Evolutionary conservation across 2,113 vertebrate genomes (phyloP), one percentile per base, ranked within the genome.

Genomic region (Brienomyrus brachyistius): DNA sequence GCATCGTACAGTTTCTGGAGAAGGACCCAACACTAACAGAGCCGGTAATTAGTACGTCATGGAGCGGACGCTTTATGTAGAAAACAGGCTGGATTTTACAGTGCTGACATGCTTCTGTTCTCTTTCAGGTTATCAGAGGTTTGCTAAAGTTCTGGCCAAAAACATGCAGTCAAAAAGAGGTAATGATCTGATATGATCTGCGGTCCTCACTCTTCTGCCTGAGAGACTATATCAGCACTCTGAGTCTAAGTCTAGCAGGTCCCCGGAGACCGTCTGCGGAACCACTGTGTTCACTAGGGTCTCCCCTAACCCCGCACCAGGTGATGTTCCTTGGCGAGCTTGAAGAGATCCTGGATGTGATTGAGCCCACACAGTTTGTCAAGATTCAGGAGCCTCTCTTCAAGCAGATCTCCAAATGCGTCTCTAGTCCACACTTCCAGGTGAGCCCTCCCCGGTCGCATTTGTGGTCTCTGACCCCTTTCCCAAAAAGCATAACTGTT

Each of bases 1-100:
- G 98, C 95, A 99, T 99, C 98, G 98, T 99, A 97, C 98, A 99
- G 94, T 99, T 99, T 96, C 96, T 99, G 95, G 98, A 99, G 97
- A 99, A 99, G 96, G 98, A 99, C 93, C 98, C 98, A 90, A 97
- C 98, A 91, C 97, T 99, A 95, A 99, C 98, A 96, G 98, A 99
- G 96, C 97, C 98, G 89, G 98, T 99, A 95, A 97, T 94, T 97
- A 91, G 91, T 91, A 83, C 8, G 15, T 43, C 31, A 47, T 15
- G 31, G 80, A 59, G 8, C 31, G 2, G 2, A 17, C 27, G 2
- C 51, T 43, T 19, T 54, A 4, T 54, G 11, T 85, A 11, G 82
- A 13, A 54, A 43, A 40, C 0, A 5, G 74, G 17, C 31, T 77
- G 13, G 50, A 31, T 47, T 59, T 59, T 47, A 59, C 52, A 21